These are phyloP conservation scores for Episyrphus balteatus DNA, from an alignment of 1,140 invertebrate genomes.

Conservation along the genomic window DNA sequence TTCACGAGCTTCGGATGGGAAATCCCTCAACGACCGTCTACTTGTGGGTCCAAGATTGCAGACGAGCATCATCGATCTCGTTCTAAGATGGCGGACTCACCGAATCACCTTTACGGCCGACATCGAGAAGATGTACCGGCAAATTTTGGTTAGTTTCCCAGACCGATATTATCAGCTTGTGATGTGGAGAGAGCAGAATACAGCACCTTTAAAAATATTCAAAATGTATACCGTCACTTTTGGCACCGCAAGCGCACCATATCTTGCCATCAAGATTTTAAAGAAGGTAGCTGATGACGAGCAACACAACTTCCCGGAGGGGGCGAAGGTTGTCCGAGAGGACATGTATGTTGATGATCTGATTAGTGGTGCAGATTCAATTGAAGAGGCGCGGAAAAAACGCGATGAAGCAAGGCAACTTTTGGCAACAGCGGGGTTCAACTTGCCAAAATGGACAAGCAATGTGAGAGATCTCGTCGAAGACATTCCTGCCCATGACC, in stretches of 20 bases:
- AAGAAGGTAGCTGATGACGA: constrained; percentile 21
- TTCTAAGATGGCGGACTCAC: constrained; percentile 6
- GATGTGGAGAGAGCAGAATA: constrained; percentile 23
- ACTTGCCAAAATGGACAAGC: constrained; percentile 33
- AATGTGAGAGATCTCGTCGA: constrained; percentile 8
- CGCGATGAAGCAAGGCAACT: constrained; percentile 8
- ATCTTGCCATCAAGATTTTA: constrained; percentile 16
- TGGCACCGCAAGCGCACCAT: constrained; percentile 20
- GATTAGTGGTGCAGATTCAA: constrained; percentile 17
- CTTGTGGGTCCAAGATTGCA: too few species aligned
- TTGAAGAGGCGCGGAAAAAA: constrained; percentile 7
- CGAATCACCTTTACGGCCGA: constrained; percentile 20
- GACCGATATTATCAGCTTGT: constrained; percentile 28
- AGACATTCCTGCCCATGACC: too few species aligned
- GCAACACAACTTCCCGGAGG: constrained; percentile 16
- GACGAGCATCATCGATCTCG: too few species aligned
- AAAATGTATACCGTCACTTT: constrained; percentile 26
- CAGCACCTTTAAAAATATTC: constrained; percentile 17
- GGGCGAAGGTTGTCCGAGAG: constrained; percentile 16
- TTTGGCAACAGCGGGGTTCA: constrained; percentile 27
- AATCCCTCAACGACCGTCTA: too few species aligned
- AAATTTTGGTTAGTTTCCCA: constrained; percentile 11
- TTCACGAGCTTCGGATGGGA: too few species aligned
- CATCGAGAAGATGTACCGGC: constrained; percentile 27
- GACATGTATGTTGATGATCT: constrained; percentile 36